Evolutionary conservation across 1,140 invertebrate species (phyloP), one percentile per base, ranked within the genome.

Genomic region (Aphidius gifuensis): DNA sequence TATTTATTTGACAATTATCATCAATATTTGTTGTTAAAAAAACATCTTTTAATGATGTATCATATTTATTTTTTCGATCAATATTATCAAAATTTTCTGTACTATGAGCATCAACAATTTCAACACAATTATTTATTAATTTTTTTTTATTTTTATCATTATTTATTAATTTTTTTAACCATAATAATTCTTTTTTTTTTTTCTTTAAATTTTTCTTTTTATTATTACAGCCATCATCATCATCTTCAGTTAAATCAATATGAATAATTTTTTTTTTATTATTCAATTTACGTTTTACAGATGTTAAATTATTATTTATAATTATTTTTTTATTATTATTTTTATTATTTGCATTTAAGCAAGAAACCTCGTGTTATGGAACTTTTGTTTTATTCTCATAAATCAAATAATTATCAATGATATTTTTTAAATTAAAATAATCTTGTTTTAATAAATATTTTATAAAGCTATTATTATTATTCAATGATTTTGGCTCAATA

Each of bases 191-290:
- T 50, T 64, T 72, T 56, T 49, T 62, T 49, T 55, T 71, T 47
- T 63, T 60, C 43, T 63, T 71, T 9, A 62, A 67, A 44, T 51
- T 69, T n/a, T 38, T 71, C 50, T 68, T 57, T 8, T 61, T 11
- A 4, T 62, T 58, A 23, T 8, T 55, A 9, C 54, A 53, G 6
- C 43, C 40, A 9, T 61, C 51, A 11, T 74, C 68, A 39, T 74
- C 65, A 9, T 75, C 74, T 38, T 59, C 54, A 23, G 71, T 73
- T 60, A 80, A 66, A 69, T 76, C 72, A 57, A 78, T 77, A n/a
- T 72, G 60, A 45, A 71, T 66, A 32, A 68, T 50, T 60, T 76
- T 64, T 7, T 60, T 61, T 70, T 70, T 43, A 66, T 49, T 49
- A 68, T 74, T 51, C 11, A 48, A 16, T 58, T 55, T 16, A 16